Evolutionary conservation across 2,797 vertebrate genomes (phyloP), one percentile per base, ranked within the genome.

Genomic region (Urosaurus nigricauda): DNA sequence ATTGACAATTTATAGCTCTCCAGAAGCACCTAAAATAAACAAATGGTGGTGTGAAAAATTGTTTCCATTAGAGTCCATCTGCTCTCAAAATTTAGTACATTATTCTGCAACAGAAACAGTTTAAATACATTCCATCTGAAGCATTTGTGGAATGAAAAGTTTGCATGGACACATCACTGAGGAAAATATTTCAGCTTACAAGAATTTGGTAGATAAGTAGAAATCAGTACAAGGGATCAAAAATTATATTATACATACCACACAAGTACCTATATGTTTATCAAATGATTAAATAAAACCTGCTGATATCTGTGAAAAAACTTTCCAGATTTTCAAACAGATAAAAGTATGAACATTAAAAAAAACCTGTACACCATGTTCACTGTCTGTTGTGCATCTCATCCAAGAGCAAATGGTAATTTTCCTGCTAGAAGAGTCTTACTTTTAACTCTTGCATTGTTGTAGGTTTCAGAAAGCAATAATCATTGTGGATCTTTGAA

Each of bases 21-120:
- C 40, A 91, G 80, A 91, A 93, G 94, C 60, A 94, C 21, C 63
- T 81, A 86, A 81, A 74, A 71, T 74, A 83, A 84, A 91, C 86
- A 87, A 92, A 75, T 6, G 89, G 91, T 79, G 6, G 16, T 87
- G 83, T 51, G 83, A 92, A 83, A 56, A 92, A 53, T 70, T 90
- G 37, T 92, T 92, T 92, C 79, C 92, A 43, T 79, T 70, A 82
- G 0, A 65, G 89, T 29, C 11, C 16, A 92, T 32, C 47, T 83
- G 47, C 86, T 89, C 47, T 56, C 70, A 92, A 87, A 87, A 89
- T 92, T 91, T 74, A 65, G 56, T 43, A 87, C 65, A 51, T 88
- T 56, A 40, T 37, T 47, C 13, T 86, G 81, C 8, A 53, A 68
- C 2, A 4, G 40, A 51, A 90, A 53, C 79, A 82, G 32, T 51